phyloP scores from a whole-genome alignment of 2,797 vertebrate species.

The Parambassis ranga region DNA sequence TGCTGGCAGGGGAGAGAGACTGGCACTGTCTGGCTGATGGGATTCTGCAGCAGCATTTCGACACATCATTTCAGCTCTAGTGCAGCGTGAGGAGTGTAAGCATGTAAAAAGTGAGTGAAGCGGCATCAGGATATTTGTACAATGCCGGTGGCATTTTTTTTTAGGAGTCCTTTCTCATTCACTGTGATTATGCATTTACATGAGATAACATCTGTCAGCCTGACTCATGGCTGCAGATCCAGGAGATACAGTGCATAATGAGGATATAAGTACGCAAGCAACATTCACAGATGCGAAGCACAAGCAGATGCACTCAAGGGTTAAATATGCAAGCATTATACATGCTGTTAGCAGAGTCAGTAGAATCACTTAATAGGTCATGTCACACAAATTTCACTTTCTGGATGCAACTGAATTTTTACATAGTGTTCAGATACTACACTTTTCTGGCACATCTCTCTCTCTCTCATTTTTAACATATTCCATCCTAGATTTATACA shows the following conservation, averaged over 20 bases:
- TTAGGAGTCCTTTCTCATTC: constrained; percentile 3
- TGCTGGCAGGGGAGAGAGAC: constrained; percentile 48
- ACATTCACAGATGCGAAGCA: constrained; percentile 1
- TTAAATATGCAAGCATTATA: background rate
- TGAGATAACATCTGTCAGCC: constrained; percentile 32
- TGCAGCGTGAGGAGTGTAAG: constrained; percentile 24
- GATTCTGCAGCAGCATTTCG: constrained; percentile 36
- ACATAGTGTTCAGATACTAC: no score
- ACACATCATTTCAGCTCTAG: constrained; percentile 44
- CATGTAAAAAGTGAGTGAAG: constrained; percentile 21
- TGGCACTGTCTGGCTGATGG: constrained; percentile 40
- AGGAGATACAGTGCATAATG: constrained; percentile 13
- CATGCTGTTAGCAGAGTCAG: background rate
- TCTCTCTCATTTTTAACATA: no score
- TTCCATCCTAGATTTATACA: no score
- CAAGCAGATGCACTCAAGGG: background rate
- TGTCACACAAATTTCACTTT: no score
- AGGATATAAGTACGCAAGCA: constrained; percentile 5
- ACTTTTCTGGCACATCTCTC: no score
- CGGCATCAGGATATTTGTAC: constrained; percentile 3
- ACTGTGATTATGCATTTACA: constrained; percentile 25
- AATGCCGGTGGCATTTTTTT: background rate
- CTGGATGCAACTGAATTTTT: no score
- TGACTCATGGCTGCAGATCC: constrained; percentile 14
- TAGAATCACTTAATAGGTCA: background rate